Conservation (phyloP, 2,797 vertebrate genomes). For the Oryzias sinensis region DNA sequence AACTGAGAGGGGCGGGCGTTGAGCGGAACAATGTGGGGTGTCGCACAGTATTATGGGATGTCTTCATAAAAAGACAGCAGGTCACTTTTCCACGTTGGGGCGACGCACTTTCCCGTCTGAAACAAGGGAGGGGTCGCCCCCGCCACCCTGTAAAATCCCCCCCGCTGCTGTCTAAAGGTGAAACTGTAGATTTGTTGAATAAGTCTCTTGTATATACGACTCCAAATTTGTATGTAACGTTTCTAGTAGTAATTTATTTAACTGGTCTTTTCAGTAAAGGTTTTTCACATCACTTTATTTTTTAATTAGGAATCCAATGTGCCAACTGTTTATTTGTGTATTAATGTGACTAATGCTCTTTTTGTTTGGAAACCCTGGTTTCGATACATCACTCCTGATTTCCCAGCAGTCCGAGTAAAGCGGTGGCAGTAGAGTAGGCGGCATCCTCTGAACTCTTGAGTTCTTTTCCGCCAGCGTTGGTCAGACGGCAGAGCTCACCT, state of each 20-base stretch:
- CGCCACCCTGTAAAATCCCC: slow-evolving; percentile 67
- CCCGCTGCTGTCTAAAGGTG: slow-evolving; percentile 73
- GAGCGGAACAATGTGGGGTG: background rate
- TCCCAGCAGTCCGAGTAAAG: background rate
- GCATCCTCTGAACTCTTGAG: background rate
- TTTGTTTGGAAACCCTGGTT: slow-evolving; percentile 2
- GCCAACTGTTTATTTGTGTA: slow-evolving; percentile 82
- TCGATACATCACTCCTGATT: too few relatives aligned
- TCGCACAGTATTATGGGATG: slow-evolving; percentile 24
- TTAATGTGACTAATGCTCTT: slow-evolving; percentile 80
- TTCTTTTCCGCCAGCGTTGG: too few relatives aligned
- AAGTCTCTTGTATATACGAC: slow-evolving; percentile 83
- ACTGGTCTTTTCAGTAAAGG: slow-evolving; percentile 76
- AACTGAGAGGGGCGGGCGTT: slow-evolving; percentile 57
- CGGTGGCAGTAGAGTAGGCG: slow-evolving; percentile 27
- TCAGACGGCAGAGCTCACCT: background rate
- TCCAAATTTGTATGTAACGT: slow-evolving; percentile 83
- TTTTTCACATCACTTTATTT: slow-evolving; percentile 76
- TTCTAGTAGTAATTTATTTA: slow-evolving; percentile 87
- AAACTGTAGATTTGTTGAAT: slow-evolving; percentile 79
- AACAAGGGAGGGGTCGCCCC: too few relatives aligned
- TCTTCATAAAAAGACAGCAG: slow-evolving; percentile 19
- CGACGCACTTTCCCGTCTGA: too few relatives aligned
- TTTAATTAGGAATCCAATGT: slow-evolving; percentile 79
- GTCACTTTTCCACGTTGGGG: too few relatives aligned